Conservation (phyloP, 2,113 vertebrate species). For the Halcyon senegalensis region DNA sequence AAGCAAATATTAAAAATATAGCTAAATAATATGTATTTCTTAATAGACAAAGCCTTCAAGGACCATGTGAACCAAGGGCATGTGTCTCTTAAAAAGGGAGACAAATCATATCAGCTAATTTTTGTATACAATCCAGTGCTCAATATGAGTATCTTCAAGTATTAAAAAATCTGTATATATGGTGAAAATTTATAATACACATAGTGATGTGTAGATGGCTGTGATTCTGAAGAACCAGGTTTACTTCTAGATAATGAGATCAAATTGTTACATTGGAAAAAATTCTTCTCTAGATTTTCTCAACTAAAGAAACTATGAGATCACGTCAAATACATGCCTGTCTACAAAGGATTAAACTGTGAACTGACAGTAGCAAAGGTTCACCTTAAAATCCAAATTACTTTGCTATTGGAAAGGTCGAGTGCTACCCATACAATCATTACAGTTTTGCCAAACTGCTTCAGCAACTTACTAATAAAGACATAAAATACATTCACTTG, state of each 20-base stretch:
- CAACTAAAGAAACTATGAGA: neutral
- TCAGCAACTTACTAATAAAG: neutral
- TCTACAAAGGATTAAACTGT: neutral
- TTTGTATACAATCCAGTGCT: neutral
- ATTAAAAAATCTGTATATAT: neutral
- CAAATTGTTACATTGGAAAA: neutral
- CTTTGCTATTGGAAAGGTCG: neutral
- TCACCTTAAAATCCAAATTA: neutral
- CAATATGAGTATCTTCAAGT: neutral
- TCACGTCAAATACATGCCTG: neutral
- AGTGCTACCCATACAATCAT: neutral
- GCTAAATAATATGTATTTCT: neutral
- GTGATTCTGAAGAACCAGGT: neutral
- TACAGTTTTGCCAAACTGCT: neutral
- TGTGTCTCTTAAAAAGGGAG: neutral
- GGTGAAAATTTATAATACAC: neutral
- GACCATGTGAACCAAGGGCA: neutral
- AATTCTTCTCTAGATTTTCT: neutral
- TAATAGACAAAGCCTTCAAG: neutral
- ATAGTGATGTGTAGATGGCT: neutral
- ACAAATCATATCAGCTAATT: neutral
- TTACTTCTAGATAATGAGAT: neutral
- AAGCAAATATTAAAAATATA: neutral
- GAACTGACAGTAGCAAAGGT: neutral
- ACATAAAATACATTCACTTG: neutral